These are phyloP conservation scores for Pseudorhombus dupliciocellatus DNA, from an alignment of 2,113 vertebrate species.

Conservation along the genomic window DNA sequence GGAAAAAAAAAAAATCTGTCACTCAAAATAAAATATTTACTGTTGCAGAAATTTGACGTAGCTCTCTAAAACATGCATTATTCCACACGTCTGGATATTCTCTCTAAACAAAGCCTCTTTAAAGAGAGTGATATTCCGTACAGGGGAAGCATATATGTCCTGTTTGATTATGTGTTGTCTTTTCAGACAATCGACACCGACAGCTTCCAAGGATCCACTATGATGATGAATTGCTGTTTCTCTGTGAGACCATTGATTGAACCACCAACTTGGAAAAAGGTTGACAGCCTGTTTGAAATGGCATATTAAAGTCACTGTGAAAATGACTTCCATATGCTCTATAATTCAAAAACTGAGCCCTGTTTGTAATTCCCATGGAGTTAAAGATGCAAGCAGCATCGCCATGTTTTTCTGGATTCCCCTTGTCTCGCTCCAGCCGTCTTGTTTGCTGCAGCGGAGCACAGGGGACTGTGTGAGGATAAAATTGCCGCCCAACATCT, in stretches of 20 bases:
- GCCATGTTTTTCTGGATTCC: constrained; percentile 38
- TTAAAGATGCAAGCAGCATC: constrained; percentile 52
- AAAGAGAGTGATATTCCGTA: neutral
- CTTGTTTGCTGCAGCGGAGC: constrained; percentile 58
- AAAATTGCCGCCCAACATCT: constrained; percentile 74
- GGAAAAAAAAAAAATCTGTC: constrained; percentile 41
- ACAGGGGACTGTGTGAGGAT: constrained; percentile 53
- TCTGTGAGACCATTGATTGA: constrained; percentile 59
- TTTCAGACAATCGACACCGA: constrained; percentile 44
- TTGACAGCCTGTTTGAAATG: constrained; percentile 73
- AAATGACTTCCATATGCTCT: constrained; percentile 72
- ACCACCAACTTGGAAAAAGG: constrained; percentile 50
- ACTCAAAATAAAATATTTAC: constrained; percentile 39
- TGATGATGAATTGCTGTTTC: constrained; percentile 58
- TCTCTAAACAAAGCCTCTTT: too few species aligned
- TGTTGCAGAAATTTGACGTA: neutral
- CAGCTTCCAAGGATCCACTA: constrained; percentile 59
- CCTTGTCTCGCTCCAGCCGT: constrained; percentile 28
- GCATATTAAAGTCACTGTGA: constrained; percentile 66
- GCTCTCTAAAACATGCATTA: constrained; percentile 6
- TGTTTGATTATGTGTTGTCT: constrained; percentile 39
- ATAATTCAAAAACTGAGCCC: constrained; percentile 61
- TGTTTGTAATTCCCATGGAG: constrained; percentile 67
- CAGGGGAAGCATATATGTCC: constrained; percentile 28
- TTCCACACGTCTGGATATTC: neutral